Conservation (phyloP, 1,140 invertebrate species). For the Hestina assimilis region DNA sequence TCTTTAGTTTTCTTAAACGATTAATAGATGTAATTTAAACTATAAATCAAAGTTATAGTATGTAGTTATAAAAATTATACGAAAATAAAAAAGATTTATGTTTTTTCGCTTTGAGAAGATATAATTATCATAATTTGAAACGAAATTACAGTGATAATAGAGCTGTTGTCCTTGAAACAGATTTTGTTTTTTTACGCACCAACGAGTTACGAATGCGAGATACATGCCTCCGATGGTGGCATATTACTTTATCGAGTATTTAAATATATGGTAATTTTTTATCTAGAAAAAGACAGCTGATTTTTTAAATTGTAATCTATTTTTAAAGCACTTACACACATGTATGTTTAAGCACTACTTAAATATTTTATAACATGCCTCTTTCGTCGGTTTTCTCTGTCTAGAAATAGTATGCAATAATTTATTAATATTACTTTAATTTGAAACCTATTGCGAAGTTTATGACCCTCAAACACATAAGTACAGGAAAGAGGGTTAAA, state of each 20-base stretch:
- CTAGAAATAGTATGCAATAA: too few species aligned
- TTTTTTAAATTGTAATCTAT: neutral
- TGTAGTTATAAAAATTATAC: neutral
- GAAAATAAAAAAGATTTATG: conserved; percentile 15
- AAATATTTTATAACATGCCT: too few species aligned
- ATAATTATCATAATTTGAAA: conserved; percentile 25
- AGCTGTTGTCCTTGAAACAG: conserved; percentile 42
- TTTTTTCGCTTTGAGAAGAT: conserved; percentile 17
- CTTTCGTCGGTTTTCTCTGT: too few species aligned
- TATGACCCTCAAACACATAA: too few species aligned
- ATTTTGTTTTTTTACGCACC: conserved; percentile 33
- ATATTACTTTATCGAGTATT: neutral
- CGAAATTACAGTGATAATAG: conserved; percentile 25
- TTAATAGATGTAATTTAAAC: neutral
- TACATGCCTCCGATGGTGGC: neutral
- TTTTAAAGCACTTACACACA: too few species aligned
- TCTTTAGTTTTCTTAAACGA: too few species aligned
- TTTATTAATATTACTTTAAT: too few species aligned
- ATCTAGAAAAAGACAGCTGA: neutral
- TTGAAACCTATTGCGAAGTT: too few species aligned
- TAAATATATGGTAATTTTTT: neutral
- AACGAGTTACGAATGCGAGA: conserved; percentile 21
- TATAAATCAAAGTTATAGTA: conserved; percentile 4
- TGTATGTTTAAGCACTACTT: too few species aligned
- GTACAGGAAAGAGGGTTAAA: too few species aligned